Evolutionary conservation across 2,113 vertebrate genomes (phyloP).

Genomic region (Neogale vison): DNA sequence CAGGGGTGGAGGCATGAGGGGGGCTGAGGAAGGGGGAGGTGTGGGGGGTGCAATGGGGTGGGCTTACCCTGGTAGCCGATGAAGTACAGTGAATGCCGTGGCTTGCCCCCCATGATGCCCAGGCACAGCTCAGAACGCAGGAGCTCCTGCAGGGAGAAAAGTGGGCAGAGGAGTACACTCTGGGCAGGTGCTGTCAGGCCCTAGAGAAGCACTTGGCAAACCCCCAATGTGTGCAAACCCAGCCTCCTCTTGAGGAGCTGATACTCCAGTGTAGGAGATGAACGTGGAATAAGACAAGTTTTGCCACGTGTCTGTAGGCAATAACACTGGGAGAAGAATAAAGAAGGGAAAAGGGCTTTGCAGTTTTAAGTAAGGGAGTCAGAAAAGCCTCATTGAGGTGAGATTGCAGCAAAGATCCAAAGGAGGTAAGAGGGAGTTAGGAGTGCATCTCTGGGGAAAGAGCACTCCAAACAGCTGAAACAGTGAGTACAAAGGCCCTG

Average conservation of each 20-base stretch:
- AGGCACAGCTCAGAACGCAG: constrained; percentile 91
- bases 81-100: constrained; percentile 94
- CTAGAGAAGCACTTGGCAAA: neutral
- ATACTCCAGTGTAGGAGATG: neutral
- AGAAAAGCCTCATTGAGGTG: neutral
- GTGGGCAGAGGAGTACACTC: rapidly evolving
- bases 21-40: neutral
- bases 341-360: neutral
- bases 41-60: rapidly evolving
- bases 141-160: constrained; percentile 86
- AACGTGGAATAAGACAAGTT: neutral
- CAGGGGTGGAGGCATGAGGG: neutral
- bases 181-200: neutral
- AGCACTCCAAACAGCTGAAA: neutral
- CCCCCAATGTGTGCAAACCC: rapidly evolving
- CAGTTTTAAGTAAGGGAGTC: neutral
- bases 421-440: neutral
- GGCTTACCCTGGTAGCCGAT: constrained; percentile 93
- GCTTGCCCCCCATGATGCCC: constrained; percentile 95
- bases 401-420: neutral
- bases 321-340: neutral
- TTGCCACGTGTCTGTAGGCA: neutral
- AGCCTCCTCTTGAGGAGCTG: neutral
- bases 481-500: neutral
- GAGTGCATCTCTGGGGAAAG: neutral